A percentile compares a stretch with the other conserved stretches of the same genome.
These are phyloP conservation scores for Cantharis flavilabris DNA, from an alignment of 2,888 invertebrate genomes.

Conservation along the genomic window DNA sequence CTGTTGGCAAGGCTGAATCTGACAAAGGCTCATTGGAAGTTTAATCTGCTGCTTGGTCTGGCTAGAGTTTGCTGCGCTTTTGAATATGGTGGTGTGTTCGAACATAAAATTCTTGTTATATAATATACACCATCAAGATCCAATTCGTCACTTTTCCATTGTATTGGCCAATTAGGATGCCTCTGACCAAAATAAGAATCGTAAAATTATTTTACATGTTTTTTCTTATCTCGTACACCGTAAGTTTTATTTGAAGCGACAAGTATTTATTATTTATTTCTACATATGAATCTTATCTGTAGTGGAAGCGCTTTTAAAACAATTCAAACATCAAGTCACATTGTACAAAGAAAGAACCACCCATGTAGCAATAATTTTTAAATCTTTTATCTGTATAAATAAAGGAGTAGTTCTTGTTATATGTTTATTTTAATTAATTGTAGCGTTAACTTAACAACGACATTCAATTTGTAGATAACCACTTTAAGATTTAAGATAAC, in stretches of 20 bases:
- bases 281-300: neutral
- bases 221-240: neutral
- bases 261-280: neutral
- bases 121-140: neutral
- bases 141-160: neutral
- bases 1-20: constrained; percentile 34
- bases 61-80: constrained; percentile 22
- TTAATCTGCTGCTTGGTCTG: constrained; percentile 29
- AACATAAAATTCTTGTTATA: neutral
- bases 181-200: neutral
- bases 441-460: constrained; percentile 15
- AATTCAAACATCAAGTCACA: constrained; percentile 17
- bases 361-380: constrained; percentile 21
- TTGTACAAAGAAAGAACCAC: constrained; percentile 17
- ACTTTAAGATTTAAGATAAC: constrained; percentile 1
- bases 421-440: constrained; percentile 19
- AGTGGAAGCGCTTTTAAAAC: constrained; percentile 9
- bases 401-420: constrained; percentile 10
- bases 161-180: neutral
- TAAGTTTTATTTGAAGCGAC: constrained; percentile 11
- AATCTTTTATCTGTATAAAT: constrained; percentile 13
- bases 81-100: constrained; percentile 10
- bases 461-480: constrained; percentile 20
- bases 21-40: constrained; percentile 33
- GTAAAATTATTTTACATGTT: neutral